Percentiles rank a stretch among this genome's conserved stretches.
These are phyloP conservation scores for Lycopodina hypogea DNA, from an alignment of 37 sponge, comb jelly and placozoan species.

Conservation along the genomic window DNA sequence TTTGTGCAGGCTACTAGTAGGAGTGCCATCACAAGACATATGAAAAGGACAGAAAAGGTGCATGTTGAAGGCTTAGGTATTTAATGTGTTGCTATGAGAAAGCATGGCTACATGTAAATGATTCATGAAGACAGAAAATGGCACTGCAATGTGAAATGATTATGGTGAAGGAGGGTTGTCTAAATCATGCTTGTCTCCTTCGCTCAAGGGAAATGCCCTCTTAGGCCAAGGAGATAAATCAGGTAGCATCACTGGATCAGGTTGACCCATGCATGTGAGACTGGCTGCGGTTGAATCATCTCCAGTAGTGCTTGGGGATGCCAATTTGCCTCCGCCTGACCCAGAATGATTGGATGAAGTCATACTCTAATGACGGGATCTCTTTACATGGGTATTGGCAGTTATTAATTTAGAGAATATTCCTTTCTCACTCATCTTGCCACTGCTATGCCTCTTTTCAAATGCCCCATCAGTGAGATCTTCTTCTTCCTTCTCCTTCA, in stretches of 20 bases:
- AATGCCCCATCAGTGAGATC: slow-evolving; percentile 31
- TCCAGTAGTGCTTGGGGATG: neutral
- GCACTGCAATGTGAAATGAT: neutral
- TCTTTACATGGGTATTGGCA: slow-evolving; percentile 32
- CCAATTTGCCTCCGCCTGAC: neutral
- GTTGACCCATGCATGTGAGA: neutral
- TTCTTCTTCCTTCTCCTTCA: slow-evolving; percentile 24
- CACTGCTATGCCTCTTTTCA: slow-evolving; percentile 31
- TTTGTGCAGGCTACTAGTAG: slow-evolving; percentile 13
- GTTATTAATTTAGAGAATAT: slow-evolving; percentile 60
- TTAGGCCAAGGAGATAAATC: slow-evolving; percentile 48
- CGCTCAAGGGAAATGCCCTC: slow-evolving; percentile 45
- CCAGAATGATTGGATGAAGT: slow-evolving; percentile 1
- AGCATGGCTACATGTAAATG: neutral
- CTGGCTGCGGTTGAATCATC: neutral
- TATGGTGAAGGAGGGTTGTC: slow-evolving; percentile 47
- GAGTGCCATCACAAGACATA: slow-evolving; percentile 18
- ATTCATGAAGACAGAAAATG: neutral
- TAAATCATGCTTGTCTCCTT: slow-evolving; percentile 16
- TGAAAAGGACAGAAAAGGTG: slow-evolving; percentile 6
- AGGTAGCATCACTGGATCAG: neutral
- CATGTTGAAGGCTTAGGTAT: slow-evolving; percentile 10
- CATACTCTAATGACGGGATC: slow-evolving; percentile 7
- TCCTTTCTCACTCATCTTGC: slow-evolving; percentile 54
- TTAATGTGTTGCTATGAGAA: slow-evolving; percentile 4